Evolutionary conservation across 2,797 vertebrate species (phyloP), one percentile per base, ranked within the genome.

Genomic region (Columba guinea): DNA sequence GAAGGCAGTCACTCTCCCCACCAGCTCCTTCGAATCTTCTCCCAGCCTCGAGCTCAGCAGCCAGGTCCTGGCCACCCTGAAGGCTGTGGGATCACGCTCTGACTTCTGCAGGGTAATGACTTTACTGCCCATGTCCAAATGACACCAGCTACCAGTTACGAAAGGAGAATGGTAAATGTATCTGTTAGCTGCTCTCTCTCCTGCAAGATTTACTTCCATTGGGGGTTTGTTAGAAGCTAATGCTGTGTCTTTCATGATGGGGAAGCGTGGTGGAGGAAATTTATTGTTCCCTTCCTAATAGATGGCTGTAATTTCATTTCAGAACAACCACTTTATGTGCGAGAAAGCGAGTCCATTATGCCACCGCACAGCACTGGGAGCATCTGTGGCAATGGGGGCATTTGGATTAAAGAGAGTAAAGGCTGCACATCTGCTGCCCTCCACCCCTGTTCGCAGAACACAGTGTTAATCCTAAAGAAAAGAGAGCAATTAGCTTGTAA

Each of bases 401-500:
- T 92, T 92, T 92, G 86, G 90, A 95, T 97, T 95, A 93, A 75
- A 86, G 73, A 63, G 76, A 76, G 70, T 67, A 71, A 93, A 90
- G 79, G 81, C 84, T 94, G 52, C 80, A 86, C 92, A 93, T 93
- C 96, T 97, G 95, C 93, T 96, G 92, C 80, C 94, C 76, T 93
- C 85, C 87, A 86, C 92, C 84, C 65, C 75, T 84, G 64, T 91
- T 85, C 90, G 55, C 81, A 93, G 76, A 96, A 90, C 77, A 48
- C 59, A 81, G 75, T 81, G 90, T 95, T 94, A 96, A 95, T 96
- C 91, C 93, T 84, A 56, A 94, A 94, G 92, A 94, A 91, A 94
- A 96, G 84, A 90, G 76, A 94, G 67, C 93, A 94, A 90, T 97
- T 96, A 96, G 93, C 95, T 95, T 93, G 94, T 95, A 95, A 97